Conservation (phyloP, 2,888 invertebrate species). For the Chesias legatella region DNA sequence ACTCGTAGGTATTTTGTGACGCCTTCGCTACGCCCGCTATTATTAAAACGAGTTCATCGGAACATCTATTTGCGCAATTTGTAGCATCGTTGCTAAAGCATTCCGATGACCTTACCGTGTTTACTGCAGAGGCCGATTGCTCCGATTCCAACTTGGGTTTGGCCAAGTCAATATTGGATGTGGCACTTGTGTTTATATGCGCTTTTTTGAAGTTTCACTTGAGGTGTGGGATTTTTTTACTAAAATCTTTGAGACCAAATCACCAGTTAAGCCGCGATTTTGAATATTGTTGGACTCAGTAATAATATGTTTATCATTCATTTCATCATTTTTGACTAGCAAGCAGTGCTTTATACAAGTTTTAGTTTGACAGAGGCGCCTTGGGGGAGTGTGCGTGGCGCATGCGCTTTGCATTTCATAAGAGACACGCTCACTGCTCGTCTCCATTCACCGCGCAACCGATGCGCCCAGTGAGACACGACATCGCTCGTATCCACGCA, state of each 20-base stretch:
- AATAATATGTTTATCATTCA: too few species aligned
- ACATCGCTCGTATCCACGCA: constrained; percentile 52
- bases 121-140: constrained; percentile 37
- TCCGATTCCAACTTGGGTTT: constrained; percentile 20
- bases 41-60: constrained; percentile 80
- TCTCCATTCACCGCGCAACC: constrained; percentile 72
- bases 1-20: constrained; percentile 58
- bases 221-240: too few species aligned
- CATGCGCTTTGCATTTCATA: constrained; percentile 68
- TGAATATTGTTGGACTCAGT: too few species aligned
- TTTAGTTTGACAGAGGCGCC: constrained; percentile 41
- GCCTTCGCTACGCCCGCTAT: constrained; percentile 74
- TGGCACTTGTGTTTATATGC: too few species aligned
- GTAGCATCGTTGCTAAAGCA: constrained; percentile 67
- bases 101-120: constrained; percentile 68
- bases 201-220: too few species aligned
- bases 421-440: constrained; percentile 24
- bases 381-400: constrained; percentile 61
- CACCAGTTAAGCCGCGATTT: too few species aligned
- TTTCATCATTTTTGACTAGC: constrained; percentile 33
- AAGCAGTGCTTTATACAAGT: constrained; percentile 36
- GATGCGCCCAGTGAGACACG: constrained; percentile 49
- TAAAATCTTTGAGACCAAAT: too few species aligned
- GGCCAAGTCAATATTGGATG: neutral
- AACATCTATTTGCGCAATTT: constrained; percentile 80